Conservation (phyloP, 1,140 invertebrate species). For the Penaeus chinensis region DNA sequence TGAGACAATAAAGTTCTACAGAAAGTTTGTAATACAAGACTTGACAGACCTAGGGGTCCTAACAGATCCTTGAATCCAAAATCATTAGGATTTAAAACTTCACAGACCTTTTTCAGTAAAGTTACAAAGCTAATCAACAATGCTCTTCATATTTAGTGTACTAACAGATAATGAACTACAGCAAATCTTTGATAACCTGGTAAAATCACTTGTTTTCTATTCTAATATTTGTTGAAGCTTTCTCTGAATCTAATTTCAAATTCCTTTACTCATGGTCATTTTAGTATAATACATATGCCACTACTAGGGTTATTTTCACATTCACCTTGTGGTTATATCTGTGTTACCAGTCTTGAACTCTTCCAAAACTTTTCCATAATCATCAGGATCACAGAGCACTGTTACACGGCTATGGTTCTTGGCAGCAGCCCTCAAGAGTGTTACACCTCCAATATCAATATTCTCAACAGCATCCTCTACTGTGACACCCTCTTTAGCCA, state of each 20-base stretch:
- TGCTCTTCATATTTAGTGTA: no score
- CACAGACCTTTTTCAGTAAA: no score
- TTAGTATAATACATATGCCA: not conserved
- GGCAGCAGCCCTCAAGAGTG: slow-evolving; percentile 92
- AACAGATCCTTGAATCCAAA: no score
- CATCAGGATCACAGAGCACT: slow-evolving; percentile 90
- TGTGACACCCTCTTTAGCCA: slow-evolving; percentile 84
- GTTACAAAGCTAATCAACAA: no score
- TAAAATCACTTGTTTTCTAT: no score
- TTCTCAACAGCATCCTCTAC: slow-evolving; percentile 95
- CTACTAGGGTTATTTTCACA: not conserved
- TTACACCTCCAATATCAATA: slow-evolving; percentile 95
- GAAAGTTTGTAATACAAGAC: not conserved
- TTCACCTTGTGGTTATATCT: slow-evolving; percentile 79
- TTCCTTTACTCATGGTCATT: not conserved
- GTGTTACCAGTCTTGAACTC: slow-evolving; percentile 81
- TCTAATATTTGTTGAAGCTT: no score
- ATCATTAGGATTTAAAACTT: not conserved
- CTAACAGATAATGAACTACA: no score
- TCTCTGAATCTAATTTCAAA: not conserved
- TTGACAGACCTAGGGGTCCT: not conserved
- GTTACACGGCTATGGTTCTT: slow-evolving; percentile 98
- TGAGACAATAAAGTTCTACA: not conserved
- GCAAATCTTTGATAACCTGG: no score
- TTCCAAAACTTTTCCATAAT: slow-evolving; percentile 83